Base-by-base conservation (phyloP, 2,888 invertebrate genomes). In the Rhaphigaster nebulosa region DNA sequence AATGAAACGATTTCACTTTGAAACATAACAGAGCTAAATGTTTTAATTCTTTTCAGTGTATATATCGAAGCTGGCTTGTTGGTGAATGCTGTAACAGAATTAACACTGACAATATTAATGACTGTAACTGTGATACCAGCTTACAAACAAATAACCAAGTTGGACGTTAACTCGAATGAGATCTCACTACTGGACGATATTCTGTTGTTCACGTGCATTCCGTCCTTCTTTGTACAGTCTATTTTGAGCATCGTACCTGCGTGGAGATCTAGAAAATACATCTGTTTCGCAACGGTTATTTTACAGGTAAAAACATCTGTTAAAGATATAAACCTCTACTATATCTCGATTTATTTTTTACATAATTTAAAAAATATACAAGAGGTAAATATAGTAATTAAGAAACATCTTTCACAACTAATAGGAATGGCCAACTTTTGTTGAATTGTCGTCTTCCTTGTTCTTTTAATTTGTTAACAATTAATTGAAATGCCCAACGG, bases 221-320 rank as follows among this genome's bases (percentile, higher is more conserved):
- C 97, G 0, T 96, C 96, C 29, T 96, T 96, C 94, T 96, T 96
- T 93, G 94, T 96, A 92, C 96, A 96, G 93, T 95, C 96, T 0
- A 95, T 96, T 80, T 95, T 97, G 91, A 96, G 96, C 91, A 94
- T 96, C 92, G 94, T 96, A 23, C 96, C 97, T 0, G 96, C 96
- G 0, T 94, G 96, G 60, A 94, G 94, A 87, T 94, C 95, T 84
- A 92, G 94, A 3, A 95, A 95, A 92, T 93, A 94, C 88, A 93
- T 95, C 50, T 95, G 95, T 91, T 94, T 95, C 87, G 93, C 94
- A n/a, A 95, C 95, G 89, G 94, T 95, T 88, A 91, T 95, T 90
- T 93, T 95, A 10, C 95, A 95, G 95, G 95, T 95, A 93, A 94
- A 94, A 93, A 76, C 26, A 56, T 26, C 26, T 26, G 26, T 56